Base-by-base conservation (phyloP, 2,113 vertebrate genomes). In the Cichladusa arquata region DNA sequence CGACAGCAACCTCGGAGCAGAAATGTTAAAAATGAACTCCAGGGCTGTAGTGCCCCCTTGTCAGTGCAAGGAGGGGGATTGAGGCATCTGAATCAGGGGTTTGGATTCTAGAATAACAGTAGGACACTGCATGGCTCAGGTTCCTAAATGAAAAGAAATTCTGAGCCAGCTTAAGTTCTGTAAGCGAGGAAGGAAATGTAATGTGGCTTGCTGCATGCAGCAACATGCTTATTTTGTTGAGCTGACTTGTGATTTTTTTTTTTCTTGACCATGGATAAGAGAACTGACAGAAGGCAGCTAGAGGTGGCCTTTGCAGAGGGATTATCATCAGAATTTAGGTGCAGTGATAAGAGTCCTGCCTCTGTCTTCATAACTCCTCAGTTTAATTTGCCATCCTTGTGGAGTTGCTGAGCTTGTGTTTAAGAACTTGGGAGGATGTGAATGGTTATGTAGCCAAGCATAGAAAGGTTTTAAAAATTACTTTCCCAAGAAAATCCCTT, bases 401-500 rank as follows among this genome's bases (percentile, higher is more conserved):
- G 78, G 58, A 78, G 87, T 48, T 79, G 51, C 71, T 81, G 67
- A 83, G 84, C 74, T 90, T 71, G 92, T 93, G 74, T 81, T 77
- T 74, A 67, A 90, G 65, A 83, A 64, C 48, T 91, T 2, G 0
- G 54, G 44, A 88, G 81, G 72, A 67, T 86, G 53, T 94, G 91
- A 92, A 71, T 83, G 76, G 72, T 84, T 91, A 90, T 78, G 81
- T 79, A 86, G 85, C 56, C 80, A 74, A 91, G 81, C 69, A n/a
- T 4, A 71, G 56, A 81, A 61, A 65, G 78, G 65, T 79, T 91
- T 94, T 89, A 60, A 79, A 93, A 92, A 88, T 79, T 23, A 47
- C 86, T 92, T 92, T 77, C 25, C 62, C 61, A 42, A 66, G 88
- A 86, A 95, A 95, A 88, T 81, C 72, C 72, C 83, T 90, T 91